phyloP scores from a whole-genome alignment of 2,113 vertebrate species.

The Zingel zingel region DNA sequence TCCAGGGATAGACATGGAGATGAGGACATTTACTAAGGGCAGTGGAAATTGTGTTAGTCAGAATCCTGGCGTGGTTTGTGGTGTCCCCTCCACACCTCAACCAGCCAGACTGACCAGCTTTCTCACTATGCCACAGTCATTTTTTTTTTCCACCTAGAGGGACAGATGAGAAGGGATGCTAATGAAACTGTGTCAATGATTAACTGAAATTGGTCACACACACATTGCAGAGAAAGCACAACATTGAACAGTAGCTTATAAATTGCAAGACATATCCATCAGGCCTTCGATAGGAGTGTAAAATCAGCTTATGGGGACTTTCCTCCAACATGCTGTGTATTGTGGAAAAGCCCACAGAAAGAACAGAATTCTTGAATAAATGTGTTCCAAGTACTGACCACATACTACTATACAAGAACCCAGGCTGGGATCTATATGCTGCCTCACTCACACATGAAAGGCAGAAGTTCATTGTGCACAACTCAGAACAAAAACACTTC shows the following conservation, averaged over 20 bases:
- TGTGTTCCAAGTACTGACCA: not conserved
- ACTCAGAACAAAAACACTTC: slow-evolving; percentile 67
- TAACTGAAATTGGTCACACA: not conserved
- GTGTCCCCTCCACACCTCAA: slow-evolving; percentile 77
- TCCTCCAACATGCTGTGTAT: not conserved
- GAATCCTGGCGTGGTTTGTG: slow-evolving; percentile 74
- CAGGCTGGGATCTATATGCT: slow-evolving; percentile 10
- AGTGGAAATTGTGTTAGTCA: slow-evolving; percentile 45
- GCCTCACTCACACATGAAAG: slow-evolving; percentile 43
- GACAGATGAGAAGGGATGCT: slow-evolving; percentile 17
- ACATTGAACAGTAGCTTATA: not conserved
- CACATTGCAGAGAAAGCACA: not conserved
- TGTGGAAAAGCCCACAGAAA: not conserved
- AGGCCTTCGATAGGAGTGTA: not conserved
- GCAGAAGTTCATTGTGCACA: slow-evolving; percentile 60
- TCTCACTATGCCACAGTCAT: slow-evolving; percentile 60
- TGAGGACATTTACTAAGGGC: slow-evolving; percentile 33
- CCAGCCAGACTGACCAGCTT: slow-evolving; percentile 69
- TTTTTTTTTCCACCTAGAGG: slow-evolving; percentile 60
- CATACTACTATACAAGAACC: not conserved
- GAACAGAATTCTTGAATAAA: not conserved
- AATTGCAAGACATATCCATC: not conserved
- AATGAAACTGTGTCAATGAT: slow-evolving; percentile 10
- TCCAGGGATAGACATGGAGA: slow-evolving; percentile 32
- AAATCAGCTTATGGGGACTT: not conserved